Conservation (phyloP, 2,113 vertebrate species). For the Dasypus novemcinctus region DNA sequence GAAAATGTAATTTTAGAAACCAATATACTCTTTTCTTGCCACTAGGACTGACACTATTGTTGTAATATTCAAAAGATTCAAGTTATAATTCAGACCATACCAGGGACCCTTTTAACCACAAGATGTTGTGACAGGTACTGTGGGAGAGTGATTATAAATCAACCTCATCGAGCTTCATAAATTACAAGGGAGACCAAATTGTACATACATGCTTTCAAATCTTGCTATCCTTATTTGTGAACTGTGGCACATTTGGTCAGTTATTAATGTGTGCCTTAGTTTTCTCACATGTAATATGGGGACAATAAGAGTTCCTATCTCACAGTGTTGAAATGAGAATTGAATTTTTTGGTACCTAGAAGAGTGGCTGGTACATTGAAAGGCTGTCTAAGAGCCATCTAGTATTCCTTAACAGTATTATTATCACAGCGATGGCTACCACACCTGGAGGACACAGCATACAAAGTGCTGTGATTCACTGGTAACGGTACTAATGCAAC, state of each 20-base stretch:
- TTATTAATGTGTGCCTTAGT: background rate
- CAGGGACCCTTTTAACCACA: no score
- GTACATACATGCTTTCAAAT: background rate
- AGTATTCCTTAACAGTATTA: background rate
- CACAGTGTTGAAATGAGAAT: background rate
- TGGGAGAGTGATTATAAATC: background rate
- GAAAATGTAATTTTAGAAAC: background rate
- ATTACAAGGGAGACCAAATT: background rate
- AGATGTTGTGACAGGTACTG: background rate
- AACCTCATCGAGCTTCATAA: background rate
- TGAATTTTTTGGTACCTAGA: background rate
- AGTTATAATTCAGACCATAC: background rate
- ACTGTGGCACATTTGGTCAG: background rate
- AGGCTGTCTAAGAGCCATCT: background rate
- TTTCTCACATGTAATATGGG: background rate
- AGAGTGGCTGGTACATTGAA: background rate
- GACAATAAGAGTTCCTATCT: background rate
- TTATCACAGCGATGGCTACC: rapidly evolving
- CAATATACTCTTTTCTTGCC: background rate
- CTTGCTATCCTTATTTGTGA: no score
- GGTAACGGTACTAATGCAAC: background rate
- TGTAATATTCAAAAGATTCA: background rate
- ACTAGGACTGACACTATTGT: background rate
- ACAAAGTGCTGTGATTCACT: background rate
- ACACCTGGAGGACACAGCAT: background rate